These are phyloP conservation scores for Phenganax subtilis DNA, from an alignment of 92 coral and sea anemone species.

Conservation along the genomic window DNA sequence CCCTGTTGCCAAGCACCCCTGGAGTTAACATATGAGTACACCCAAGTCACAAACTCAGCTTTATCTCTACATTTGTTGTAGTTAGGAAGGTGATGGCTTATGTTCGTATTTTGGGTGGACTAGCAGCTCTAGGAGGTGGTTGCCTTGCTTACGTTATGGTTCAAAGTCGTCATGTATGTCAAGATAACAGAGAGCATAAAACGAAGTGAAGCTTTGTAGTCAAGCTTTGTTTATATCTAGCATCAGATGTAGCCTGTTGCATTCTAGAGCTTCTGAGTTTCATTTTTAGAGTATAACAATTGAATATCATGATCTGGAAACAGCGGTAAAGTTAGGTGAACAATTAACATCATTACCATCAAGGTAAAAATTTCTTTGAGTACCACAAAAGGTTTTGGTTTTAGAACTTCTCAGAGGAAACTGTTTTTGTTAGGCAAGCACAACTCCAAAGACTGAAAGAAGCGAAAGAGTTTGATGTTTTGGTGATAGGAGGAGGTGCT, in stretches of 20 bases:
- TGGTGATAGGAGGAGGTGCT: constrained; percentile 98
- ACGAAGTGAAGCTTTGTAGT: no score
- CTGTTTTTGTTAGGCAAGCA: constrained; percentile 25
- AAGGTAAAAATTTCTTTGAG: constrained; percentile 45
- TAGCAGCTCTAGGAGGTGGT: constrained; percentile 63
- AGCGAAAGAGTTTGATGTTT: constrained; percentile 78
- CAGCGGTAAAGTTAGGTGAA: constrained; percentile 49
- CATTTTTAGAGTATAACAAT: constrained; percentile 47
- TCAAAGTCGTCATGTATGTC: constrained; percentile 7
- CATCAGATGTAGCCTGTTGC: no score
- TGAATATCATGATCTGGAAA: constrained; percentile 67
- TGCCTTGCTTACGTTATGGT: constrained; percentile 46
- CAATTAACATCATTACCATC: constrained; percentile 63
- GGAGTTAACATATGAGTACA: no score
- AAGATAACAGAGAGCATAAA: background rate
- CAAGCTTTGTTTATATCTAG: no score
- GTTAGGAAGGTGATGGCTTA: constrained; percentile 48
- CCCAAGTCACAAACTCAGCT: background rate
- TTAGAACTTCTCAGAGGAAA: background rate
- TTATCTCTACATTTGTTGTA: background rate
- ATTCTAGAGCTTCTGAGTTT: background rate
- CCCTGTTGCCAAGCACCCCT: no score
- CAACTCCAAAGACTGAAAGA: constrained; percentile 59
- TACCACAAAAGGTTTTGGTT: background rate
- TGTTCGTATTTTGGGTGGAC: constrained; percentile 63